A percentile compares a stretch with the other conserved stretches of the same genome.
Evolutionary conservation across 2,888 invertebrate species (phyloP).

Genomic region (Anoplius nigerrimus): DNA sequence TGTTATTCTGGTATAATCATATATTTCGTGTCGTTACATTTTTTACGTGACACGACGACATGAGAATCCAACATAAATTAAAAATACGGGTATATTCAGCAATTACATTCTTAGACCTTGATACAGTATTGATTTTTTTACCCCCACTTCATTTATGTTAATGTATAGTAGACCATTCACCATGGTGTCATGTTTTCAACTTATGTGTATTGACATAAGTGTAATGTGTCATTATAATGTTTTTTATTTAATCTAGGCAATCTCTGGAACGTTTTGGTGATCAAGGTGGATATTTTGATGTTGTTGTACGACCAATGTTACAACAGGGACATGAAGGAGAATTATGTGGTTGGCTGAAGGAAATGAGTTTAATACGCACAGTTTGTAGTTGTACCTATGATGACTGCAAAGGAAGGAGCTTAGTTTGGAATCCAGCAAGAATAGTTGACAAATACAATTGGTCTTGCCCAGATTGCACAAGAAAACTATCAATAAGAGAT

Average conservation of each 20-base stretch:
- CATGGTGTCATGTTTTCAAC: neutral
- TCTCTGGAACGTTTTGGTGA: constrained; percentile 46
- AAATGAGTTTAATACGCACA: constrained; percentile 75
- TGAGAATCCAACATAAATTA: neutral
- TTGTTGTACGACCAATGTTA: constrained; percentile 76
- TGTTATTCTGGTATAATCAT: too few relatives aligned
- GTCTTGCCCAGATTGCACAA: constrained; percentile 75
- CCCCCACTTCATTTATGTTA: constrained; percentile 22
- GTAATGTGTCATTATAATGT: neutral
- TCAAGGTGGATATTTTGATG: constrained; percentile 73
- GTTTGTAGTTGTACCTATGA: constrained; percentile 70
- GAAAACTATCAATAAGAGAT: constrained; percentile 75
- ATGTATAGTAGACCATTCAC: constrained; percentile 1
- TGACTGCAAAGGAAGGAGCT: constrained; percentile 73
- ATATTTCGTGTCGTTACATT: too few relatives aligned
- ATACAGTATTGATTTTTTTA: constrained; percentile 41
- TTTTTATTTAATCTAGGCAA: constrained; percentile 32
- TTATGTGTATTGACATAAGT: neutral
- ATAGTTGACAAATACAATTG: constrained; percentile 77
- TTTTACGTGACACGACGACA: neutral
- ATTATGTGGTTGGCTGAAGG: constrained; percentile 77
- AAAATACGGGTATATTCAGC: neutral
- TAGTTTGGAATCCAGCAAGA: constrained; percentile 76
- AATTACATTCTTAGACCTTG: constrained; percentile 17
- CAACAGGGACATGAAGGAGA: constrained; percentile 77